Base-by-base conservation (phyloP, 1,140 invertebrate genomes). In the Ceratina australensis region DNA sequence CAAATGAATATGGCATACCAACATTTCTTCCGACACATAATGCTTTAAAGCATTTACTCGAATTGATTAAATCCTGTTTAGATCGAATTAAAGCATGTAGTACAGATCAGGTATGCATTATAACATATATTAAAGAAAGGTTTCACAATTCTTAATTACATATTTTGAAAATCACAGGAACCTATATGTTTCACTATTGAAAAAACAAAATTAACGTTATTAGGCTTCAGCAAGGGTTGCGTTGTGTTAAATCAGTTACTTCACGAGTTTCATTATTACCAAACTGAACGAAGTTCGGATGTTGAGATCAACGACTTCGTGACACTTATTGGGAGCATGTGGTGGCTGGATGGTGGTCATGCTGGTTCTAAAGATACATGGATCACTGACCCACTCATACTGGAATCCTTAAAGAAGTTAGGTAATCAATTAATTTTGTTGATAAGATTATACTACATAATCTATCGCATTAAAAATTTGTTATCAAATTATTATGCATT, bases 181-280 rank as follows among this genome's bases (percentile, higher is more conserved):
- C 16, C 52, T 47, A n/a, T 10, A 26, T 8, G 16, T 64, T 72
- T 92, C 59, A 88, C 91, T 56, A 87, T 94, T 33, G 91, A 94
- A 72, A 87, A 91, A 64, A 86, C 86, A 26, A 88, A 92, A 68
- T 89, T 96, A 73, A 94, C 92, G 63, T 88, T 97, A 72, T 93
- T 98, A 80, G 97, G 96, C 1, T 98, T 98, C 90, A 98, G 97
- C 90, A 98, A 98, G 94, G 97, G 97, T 56, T 98, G 97, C 92
- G 96, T 97, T 59, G 97, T 98, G 69, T 93, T 98, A 72, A 98
- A 98, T 93, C 97, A 98, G 89, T 93, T 98, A 81, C 93, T 98
- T 49, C 95, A 97, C 88, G 97, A 98, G 90, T 95, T 97, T 90
- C 94, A 96, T 87, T 94, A 95, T 90, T 91, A 94, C 24, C 94